Base-by-base conservation (phyloP, 1,140 invertebrate genomes). In the Anthonomus grandis region DNA sequence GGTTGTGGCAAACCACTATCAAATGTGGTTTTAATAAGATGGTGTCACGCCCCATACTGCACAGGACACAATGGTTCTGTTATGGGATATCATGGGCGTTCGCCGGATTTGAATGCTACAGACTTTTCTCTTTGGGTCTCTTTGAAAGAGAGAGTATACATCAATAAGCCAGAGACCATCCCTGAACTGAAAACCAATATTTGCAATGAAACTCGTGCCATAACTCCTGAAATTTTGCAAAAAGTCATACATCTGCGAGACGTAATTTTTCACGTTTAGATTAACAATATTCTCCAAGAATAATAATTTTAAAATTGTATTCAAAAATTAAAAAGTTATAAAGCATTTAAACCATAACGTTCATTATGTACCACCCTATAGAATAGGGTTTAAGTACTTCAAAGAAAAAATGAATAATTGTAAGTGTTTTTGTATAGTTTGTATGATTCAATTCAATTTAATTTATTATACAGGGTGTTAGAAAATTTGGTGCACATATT, bases 1-100 rank as follows among this genome's bases (percentile, higher is more conserved):
- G n/a, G 45, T 23, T 10, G 34, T 49, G 41, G 44, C 39, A 41
- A 54, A 54, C 19, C 42, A 45, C 38, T 50, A 49, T n/a, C n/a
- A n/a, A n/a, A n/a, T n/a, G n/a, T n/a, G n/a, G n/a, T n/a, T n/a
- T n/a, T n/a, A n/a, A n/a, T n/a, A n/a, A n/a, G n/a, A n/a, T n/a
- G n/a, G n/a, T n/a, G n/a, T n/a, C n/a, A n/a, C n/a, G n/a, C n/a
- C n/a, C n/a, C n/a, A n/a, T n/a, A n/a, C n/a, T n/a, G n/a, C n/a
- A n/a, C n/a, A n/a, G n/a, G n/a, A n/a, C n/a, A n/a, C n/a, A n/a
- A n/a, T n/a, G n/a, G n/a, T n/a, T n/a, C n/a, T n/a, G n/a, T n/a
- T n/a, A n/a, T 13, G n/a, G 54, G 45, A 31, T 31, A n/a, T 31
- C 6, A n/a, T 31, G 6, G 27, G 27, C 27, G 27, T 31, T 31